These are phyloP conservation scores for Panthera uncia DNA, from an alignment of 2,113 vertebrate species.

Conservation along the genomic window DNA sequence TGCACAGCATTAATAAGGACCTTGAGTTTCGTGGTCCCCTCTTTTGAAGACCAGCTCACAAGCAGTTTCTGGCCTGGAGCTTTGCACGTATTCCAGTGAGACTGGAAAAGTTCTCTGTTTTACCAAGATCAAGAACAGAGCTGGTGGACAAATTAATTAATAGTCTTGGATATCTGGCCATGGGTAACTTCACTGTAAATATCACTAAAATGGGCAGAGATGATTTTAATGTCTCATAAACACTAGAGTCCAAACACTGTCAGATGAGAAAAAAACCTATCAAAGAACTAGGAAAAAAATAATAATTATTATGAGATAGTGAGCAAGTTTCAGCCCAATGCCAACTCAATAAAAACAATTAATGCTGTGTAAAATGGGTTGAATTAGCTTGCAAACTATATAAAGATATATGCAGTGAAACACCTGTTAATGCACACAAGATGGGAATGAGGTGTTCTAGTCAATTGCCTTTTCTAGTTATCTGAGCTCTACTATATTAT, in stretches of 20 bases:
- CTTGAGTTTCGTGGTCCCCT: neutral
- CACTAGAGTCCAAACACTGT: neutral
- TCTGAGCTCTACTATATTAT: conserved; percentile 73
- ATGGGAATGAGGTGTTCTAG: conserved; percentile 36
- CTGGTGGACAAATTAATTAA: neutral
- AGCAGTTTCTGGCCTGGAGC: conserved; percentile 26
- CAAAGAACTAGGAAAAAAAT: neutral
- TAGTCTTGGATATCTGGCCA: conserved; percentile 14
- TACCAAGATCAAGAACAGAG: conserved; percentile 37
- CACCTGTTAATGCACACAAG: conserved; percentile 49
- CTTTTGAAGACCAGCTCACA: neutral
- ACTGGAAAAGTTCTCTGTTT: neutral
- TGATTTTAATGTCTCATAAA: neutral
- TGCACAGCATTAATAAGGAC: conserved; percentile 76
- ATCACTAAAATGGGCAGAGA: conserved; percentile 7
- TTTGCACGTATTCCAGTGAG: neutral
- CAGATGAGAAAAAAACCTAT: neutral
- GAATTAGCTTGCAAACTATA: conserved; percentile 72
- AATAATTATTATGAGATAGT: neutral
- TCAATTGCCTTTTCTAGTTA: conserved; percentile 64
- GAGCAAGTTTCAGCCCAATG: conserved; percentile 12
- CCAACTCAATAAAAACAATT: conserved; percentile 58
- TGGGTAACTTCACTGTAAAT: neutral
- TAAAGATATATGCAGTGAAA: conserved; percentile 44
- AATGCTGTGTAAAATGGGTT: conserved; percentile 84